These are phyloP conservation scores for Brachionus angularis DNA, from an alignment of 1,140 invertebrate species.

Conservation along the genomic window DNA sequence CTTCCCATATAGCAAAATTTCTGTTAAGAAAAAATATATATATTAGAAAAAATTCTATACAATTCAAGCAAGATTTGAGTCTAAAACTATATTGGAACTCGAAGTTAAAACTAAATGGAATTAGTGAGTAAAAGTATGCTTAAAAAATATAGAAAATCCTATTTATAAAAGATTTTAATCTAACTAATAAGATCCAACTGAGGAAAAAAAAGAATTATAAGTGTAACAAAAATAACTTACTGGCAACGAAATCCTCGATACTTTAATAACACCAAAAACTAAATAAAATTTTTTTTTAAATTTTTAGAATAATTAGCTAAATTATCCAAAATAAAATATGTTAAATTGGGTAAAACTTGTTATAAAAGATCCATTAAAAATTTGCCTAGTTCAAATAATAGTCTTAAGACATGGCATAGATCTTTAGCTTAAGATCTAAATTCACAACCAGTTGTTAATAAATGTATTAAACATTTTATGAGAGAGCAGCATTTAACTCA, in stretches of 20 bases:
- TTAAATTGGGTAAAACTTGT: too few relatives aligned
- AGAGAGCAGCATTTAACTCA: not conserved
- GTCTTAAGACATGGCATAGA: not conserved
- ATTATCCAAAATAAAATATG: too few relatives aligned
- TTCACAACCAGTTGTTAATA: not conserved
- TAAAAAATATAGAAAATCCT: too few relatives aligned
- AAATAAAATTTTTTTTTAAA: not conserved
- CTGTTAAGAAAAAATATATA: slow-evolving; percentile 52
- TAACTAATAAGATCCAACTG: not conserved
- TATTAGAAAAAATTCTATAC: not conserved
- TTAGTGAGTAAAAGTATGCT: too few relatives aligned
- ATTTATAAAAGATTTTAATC: too few relatives aligned
- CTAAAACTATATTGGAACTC: too few relatives aligned
- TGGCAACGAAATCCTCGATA: too few relatives aligned
- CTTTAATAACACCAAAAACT: not conserved
- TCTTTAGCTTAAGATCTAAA: not conserved
- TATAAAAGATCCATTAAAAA: not conserved
- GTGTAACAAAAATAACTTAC: too few relatives aligned
- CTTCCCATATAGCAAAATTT: slow-evolving; percentile 88
- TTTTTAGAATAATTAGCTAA: not conserved
- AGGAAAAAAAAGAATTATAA: not conserved
- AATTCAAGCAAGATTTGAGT: too few relatives aligned
- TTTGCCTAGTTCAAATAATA: too few relatives aligned
- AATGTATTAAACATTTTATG: slow-evolving; percentile 6
- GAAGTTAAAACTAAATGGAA: slow-evolving; percentile 57